Conservation (phyloP, 2,113 vertebrate species). For the Onychostoma macrolepis region DNA sequence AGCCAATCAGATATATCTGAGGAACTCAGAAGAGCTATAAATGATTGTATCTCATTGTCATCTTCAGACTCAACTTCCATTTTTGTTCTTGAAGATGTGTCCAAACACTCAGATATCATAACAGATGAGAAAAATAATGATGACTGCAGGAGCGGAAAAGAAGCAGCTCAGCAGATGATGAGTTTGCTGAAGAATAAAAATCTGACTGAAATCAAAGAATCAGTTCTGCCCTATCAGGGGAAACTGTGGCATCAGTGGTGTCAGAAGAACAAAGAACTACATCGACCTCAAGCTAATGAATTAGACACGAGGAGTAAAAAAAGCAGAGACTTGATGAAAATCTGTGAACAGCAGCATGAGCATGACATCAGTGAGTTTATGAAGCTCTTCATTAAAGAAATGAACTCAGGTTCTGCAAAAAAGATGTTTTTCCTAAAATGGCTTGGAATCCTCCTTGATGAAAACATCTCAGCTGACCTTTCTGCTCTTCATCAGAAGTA, state of each 20-base stretch:
- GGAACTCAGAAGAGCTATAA: background rate
- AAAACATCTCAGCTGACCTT: no score
- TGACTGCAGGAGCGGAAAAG: constrained; percentile 12
- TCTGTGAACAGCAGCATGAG: constrained; percentile 62
- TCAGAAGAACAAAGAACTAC: constrained; percentile 32
- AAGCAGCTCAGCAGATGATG: background rate
- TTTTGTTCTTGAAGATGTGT: constrained; percentile 12
- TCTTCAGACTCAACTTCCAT: no score
- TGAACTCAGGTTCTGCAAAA: constrained; percentile 50
- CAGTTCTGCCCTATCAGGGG: no score
- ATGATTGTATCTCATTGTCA: constrained; percentile 41
- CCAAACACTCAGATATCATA: background rate
- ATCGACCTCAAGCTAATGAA: constrained; percentile 61
- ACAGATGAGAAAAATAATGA: background rate
- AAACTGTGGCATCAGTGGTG: constrained; percentile 2
- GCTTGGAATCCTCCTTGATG: constrained; percentile 68
- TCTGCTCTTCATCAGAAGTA: no score
- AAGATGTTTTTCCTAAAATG: constrained; percentile 75
- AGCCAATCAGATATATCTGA: background rate
- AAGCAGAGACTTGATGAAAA: constrained; percentile 57
- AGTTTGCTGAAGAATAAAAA: no score
- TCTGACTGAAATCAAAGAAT: no score
- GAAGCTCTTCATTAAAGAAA: constrained; percentile 68
- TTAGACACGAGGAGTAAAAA: constrained; percentile 66
- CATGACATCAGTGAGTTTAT: constrained; percentile 38